Base-by-base conservation (phyloP, 2,113 vertebrate species). In the Cynoglossus semilaevis region DNA sequence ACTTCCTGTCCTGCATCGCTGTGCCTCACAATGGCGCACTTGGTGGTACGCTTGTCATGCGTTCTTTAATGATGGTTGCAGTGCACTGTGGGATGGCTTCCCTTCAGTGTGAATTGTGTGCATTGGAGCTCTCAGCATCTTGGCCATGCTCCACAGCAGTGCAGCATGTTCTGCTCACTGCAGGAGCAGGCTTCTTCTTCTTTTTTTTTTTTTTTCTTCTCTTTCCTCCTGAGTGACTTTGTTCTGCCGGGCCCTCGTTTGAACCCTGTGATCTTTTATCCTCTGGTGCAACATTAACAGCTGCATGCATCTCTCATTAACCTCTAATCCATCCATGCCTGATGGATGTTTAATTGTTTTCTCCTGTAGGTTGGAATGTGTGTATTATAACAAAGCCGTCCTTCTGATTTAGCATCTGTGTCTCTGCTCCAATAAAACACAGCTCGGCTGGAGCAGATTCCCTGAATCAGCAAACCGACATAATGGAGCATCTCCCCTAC, bases 71-170 rank as follows among this genome's bases (percentile, higher is more conserved):
- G 70, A 74, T 44, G 45, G 64, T 67, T 54, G 70, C 54, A 48
- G 9, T 36, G 54, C 5, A 8, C 60, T 53, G 67, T 42, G 65
- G 63, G 52, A 69, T 58, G 68, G 71, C 10, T 41, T 47, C 34
- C 22, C 63, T 67, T 41, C 48, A 54, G 73, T 54, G 9, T 35
- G 72, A 68, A 63, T 46, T 40, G 35, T 59, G 16, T 71, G 58
- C 58, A 40, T 72, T 76, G 62, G 47, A 70, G 58, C 51, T 76
- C 68, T 70, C 72, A 58, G 64, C 15, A 13, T 49, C 68, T 74
- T 70, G 62, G 66, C 70, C 48, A 17, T 15, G 80, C 56, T 77
- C 80, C 87, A 85, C 82, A 87, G 85, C 85, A 84, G 74, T 80
- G 76, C 85, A 85, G 81, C 70, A 54, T 5, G 73, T 67, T 72